Base-by-base conservation (phyloP, 2,113 vertebrate genomes). In the Lagopus leucura region DNA sequence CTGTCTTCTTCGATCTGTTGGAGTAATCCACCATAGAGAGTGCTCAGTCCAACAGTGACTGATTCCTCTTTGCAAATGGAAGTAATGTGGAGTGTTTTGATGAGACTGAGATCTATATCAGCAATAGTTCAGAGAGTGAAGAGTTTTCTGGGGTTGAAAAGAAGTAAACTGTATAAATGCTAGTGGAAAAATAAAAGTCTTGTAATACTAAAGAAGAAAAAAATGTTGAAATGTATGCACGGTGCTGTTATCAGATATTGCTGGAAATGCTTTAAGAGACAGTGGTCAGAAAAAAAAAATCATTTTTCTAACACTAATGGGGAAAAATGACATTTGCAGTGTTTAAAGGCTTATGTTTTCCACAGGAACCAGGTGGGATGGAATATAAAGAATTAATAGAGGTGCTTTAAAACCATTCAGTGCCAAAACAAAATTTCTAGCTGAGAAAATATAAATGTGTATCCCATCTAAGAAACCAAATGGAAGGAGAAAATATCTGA, bases 311-410 rank as follows among this genome's bases (percentile, higher is more conserved):
- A 88, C 40, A 85, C 43, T 96, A 88, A 92, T 82, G 78, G 88
- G 92, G 88, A 57, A 90, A 96, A 96, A 90, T 97, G 76, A 93
- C 90, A 91, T 97, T 97, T 96, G 90, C 92, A 97, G 97, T 97
- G 92, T 97, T 97, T 97, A 97, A 97, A 97, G 97, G 89, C 97
- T 97, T 97, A 97, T 97, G 96, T 97, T 97, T 97, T 97, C 94
- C 96, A 95, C 97, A 97, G 97, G 97, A 97, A 95, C 97, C 95
- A 97, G 97, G 97, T 97, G 96, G 88, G 94, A 96, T 97, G 97
- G 97, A 97, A 94, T 97, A 90, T 96, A 97, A 97, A 96, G 96
- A 96, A 97, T 97, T 96, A 95, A 96, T 97, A 97, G 82, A 95
- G 96, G 93, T 97, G 79, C 96, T 96, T 97, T 95, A 96, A 97